phyloP scores from a whole-genome alignment of 2,888 invertebrate genomes.

The Criorhina ranunculi region DNA sequence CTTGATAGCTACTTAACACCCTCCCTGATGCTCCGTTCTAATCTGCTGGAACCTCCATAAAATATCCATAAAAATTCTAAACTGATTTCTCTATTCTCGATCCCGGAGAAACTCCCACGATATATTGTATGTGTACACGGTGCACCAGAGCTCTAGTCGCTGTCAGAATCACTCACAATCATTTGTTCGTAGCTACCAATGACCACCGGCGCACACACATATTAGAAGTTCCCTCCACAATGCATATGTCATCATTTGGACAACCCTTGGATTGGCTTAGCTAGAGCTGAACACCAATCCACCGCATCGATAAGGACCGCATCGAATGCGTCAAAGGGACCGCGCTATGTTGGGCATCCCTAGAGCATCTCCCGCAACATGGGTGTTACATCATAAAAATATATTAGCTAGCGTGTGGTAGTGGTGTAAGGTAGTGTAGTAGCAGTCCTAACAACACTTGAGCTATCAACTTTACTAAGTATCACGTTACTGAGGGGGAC shows the following conservation, averaged over 20 bases:
- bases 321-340: slow-evolving; percentile 69
- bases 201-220: slow-evolving; percentile 53
- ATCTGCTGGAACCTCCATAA: slow-evolving; percentile 30
- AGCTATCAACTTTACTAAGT: slow-evolving; percentile 71
- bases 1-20: slow-evolving; percentile 29
- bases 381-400: slow-evolving; percentile 74
- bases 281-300: slow-evolving; percentile 44
- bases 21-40: slow-evolving; percentile 22
- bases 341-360: slow-evolving; percentile 66
- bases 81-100: slow-evolving; percentile 63
- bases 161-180: slow-evolving; percentile 11
- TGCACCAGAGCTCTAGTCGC: neutral
- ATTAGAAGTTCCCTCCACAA: slow-evolving; percentile 27
- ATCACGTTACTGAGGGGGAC: slow-evolving; percentile 66
- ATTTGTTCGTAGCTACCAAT: slow-evolving; percentile 40
- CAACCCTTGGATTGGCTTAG: slow-evolving; percentile 68
- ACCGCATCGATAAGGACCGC: slow-evolving; percentile 73
- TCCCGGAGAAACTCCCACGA: slow-evolving; percentile 69
- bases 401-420: slow-evolving; percentile 50
- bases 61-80: slow-evolving; percentile 24
- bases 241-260: slow-evolving; percentile 70
- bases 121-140: slow-evolving; percentile 4
- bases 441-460: slow-evolving; percentile 64
- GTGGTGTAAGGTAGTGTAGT: slow-evolving; percentile 24
- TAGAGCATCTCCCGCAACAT: slow-evolving; percentile 23